phyloP scores from a whole-genome alignment of 1,140 invertebrate species.

The Drosophila bocqueti region DNA sequence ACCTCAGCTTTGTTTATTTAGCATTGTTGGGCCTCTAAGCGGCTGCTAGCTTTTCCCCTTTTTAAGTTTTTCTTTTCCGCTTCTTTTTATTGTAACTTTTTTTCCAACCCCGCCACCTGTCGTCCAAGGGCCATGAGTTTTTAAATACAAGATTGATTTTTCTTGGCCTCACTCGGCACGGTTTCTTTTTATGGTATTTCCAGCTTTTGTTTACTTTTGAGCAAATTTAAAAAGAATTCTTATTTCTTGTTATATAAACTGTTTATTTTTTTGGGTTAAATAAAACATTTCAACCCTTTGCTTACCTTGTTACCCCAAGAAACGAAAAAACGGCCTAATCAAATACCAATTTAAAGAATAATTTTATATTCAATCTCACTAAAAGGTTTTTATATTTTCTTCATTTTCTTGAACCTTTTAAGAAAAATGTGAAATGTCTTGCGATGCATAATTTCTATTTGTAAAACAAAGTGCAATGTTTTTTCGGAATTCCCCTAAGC shows the following conservation, averaged over 20 bases:
- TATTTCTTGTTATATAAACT: background rate
- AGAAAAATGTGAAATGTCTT: background rate
- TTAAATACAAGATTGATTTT: conserved; percentile 30
- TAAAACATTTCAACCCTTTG: background rate
- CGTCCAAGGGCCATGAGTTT: conserved; percentile 8
- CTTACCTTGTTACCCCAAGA: background rate
- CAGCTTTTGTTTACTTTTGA: conserved; percentile 1
- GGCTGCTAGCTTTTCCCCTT: conserved; percentile 12
- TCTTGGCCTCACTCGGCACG: background rate
- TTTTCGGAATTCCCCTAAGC: background rate
- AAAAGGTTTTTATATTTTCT: background rate
- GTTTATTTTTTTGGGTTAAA: no score
- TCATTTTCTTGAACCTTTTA: background rate
- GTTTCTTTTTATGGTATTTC: background rate
- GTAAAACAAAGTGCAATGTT: background rate
- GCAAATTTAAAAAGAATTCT: background rate
- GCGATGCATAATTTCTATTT: background rate
- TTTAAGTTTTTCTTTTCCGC: conserved; percentile 17
- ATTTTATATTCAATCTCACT: background rate
- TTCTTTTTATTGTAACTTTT: background rate
- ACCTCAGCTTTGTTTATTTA: conserved; percentile 65
- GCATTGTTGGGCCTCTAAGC: conserved; percentile 30
- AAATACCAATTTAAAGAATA: conserved; percentile 7
- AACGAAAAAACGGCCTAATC: background rate
- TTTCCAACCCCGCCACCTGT: conserved; percentile 14